Conservation (phyloP, 2,888 invertebrate genomes). For the Dryococelus australis region DNA sequence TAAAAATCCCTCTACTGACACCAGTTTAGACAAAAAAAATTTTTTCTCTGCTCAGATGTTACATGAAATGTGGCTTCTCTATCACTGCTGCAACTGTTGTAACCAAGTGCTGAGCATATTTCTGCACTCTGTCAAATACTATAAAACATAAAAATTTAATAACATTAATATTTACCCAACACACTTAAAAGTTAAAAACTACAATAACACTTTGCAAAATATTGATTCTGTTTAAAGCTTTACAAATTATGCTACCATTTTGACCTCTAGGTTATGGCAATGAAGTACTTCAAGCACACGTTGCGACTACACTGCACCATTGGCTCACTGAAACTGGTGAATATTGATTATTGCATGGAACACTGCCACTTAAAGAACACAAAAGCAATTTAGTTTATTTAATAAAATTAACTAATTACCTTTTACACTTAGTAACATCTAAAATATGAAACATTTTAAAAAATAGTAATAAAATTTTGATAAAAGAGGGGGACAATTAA, state of each 20-base stretch:
- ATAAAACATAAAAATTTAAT: not conserved
- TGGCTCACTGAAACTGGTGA: too few relatives aligned
- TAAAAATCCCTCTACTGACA: too few relatives aligned
- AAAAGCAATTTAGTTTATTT: too few relatives aligned
- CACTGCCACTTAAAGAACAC: too few relatives aligned
- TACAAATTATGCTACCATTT: not conserved
- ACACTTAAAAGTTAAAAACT: slow-evolving; percentile 8
- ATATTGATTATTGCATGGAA: too few relatives aligned
- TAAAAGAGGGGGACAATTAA: not conserved
- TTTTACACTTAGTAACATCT: too few relatives aligned
- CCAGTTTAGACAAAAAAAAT: too few relatives aligned
- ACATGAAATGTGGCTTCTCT: too few relatives aligned
- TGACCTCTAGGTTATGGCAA: not conserved
- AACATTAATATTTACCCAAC: not conserved
- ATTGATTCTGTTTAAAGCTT: not conserved
- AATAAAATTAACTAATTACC: too few relatives aligned
- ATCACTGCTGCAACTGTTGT: not conserved
- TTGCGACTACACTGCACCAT: not conserved
- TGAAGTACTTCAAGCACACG: not conserved
- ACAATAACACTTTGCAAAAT: not conserved
- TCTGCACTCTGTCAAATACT: not conserved
- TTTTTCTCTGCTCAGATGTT: too few relatives aligned
- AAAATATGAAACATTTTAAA: too few relatives aligned
- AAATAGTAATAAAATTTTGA: too few relatives aligned
- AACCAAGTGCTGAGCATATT: not conserved